phyloP scores from a whole-genome alignment of 2,888 invertebrate genomes.

The Marronus borbonicus region DNA sequence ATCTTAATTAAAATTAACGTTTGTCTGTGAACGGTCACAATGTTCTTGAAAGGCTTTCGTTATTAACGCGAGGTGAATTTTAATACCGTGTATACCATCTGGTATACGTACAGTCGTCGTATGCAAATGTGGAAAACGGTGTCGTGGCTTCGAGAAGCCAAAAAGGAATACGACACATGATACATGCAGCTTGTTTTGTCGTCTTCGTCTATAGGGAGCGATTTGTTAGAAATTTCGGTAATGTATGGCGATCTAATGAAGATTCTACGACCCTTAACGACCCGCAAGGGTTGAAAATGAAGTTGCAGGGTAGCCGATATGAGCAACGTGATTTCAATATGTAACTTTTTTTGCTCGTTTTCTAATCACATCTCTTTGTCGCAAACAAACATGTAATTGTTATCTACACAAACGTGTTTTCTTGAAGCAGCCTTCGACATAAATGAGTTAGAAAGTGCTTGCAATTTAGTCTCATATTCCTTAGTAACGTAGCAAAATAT shows the following conservation, averaged over 20 bases:
- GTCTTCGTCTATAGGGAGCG: conserved; percentile 10
- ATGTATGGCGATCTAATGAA: conserved; percentile 57
- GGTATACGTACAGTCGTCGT: conserved; percentile 10
- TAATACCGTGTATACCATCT: conserved; percentile 34
- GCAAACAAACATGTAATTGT: too few species aligned
- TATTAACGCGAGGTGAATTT: conserved; percentile 42
- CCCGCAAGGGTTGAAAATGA: conserved; percentile 4
- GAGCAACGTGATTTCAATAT: background rate
- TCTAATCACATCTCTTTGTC: background rate
- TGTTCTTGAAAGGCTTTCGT: conserved; percentile 31
- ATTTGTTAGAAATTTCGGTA: conserved; percentile 53
- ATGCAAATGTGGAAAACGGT: conserved; percentile 13
- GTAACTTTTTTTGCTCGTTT: background rate
- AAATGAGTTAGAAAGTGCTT: too few species aligned
- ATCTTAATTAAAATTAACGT: conserved; percentile 39
- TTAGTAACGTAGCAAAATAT: too few species aligned
- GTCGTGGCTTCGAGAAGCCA: background rate
- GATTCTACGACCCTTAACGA: conserved; percentile 36
- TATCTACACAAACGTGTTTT: too few species aligned
- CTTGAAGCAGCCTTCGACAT: too few species aligned
- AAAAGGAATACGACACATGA: conserved; percentile 11
- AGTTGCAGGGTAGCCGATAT: background rate
- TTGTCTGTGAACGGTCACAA: conserved; percentile 15
- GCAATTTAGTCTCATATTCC: too few species aligned
- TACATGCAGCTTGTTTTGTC: conserved; percentile 3